Percentiles rank a stretch among this genome's conserved stretches.
Conservation (phyloP, 30 jellyfish, hydroid and myxozoan genomes). For the Phacellophora camtschatica region DNA sequence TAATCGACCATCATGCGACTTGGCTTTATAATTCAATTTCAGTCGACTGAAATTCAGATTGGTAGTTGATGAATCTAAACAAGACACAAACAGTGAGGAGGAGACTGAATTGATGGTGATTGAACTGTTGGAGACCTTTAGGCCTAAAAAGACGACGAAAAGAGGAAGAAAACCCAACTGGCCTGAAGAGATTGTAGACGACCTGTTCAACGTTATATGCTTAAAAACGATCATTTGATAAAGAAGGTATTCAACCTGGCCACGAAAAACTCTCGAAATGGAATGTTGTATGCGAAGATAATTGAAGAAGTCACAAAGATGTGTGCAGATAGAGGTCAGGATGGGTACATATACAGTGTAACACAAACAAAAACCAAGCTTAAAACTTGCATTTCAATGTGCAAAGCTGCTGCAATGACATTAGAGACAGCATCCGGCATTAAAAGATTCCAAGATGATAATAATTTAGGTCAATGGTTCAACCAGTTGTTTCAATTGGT, state of each 20-base stretch:
- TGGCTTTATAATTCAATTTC: neutral
- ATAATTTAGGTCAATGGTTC: slow-evolving; percentile 29
- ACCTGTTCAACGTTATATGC: slow-evolving; percentile 36
- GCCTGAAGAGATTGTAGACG: slow-evolving; percentile 33
- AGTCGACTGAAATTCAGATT: slow-evolving; percentile 25
- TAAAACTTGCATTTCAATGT: slow-evolving; percentile 24
- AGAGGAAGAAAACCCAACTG: slow-evolving; percentile 27
- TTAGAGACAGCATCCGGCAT: slow-evolving; percentile 45
- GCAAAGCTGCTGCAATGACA: slow-evolving; percentile 60
- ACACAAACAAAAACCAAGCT: slow-evolving; percentile 35
- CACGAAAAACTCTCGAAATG: slow-evolving; percentile 7
- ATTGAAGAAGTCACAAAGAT: neutral
- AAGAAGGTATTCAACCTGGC: neutral
- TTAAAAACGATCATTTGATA: neutral
- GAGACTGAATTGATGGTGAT: slow-evolving; percentile 19
- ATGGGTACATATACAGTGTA: neutral
- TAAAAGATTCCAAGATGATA: slow-evolving; percentile 24
- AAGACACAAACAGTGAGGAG: neutral
- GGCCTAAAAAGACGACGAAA: slow-evolving; percentile 4
- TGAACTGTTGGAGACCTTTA: slow-evolving; percentile 10
- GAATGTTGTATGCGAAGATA: slow-evolving; percentile 2
- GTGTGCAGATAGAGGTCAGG: slow-evolving; percentile 4
- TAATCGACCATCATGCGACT: too few relatives aligned
- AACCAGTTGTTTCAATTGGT: slow-evolving; percentile 39
- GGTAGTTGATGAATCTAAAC: neutral